phyloP scores from a whole-genome alignment of 2,113 vertebrate genomes.

The Spea bombifrons region DNA sequence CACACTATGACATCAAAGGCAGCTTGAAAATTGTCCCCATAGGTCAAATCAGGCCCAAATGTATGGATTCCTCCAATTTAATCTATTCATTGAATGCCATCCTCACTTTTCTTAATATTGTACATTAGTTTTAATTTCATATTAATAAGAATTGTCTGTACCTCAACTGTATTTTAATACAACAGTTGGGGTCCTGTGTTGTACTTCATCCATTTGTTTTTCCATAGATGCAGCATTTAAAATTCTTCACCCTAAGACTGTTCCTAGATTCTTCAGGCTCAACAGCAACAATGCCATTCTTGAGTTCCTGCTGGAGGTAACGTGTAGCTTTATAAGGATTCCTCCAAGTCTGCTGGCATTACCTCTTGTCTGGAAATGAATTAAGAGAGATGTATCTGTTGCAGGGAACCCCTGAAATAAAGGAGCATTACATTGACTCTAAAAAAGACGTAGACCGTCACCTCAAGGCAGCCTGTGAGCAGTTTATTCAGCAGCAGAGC shows the following conservation, averaged over 20 bases:
- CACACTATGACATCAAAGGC: too few species aligned
- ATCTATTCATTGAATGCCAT: too few species aligned
- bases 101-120: too few species aligned
- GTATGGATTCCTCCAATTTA: too few species aligned
- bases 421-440: constrained; percentile 97
- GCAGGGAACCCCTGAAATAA: constrained; percentile 96
- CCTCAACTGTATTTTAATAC: too few species aligned
- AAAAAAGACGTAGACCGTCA: constrained; percentile 97
- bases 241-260: constrained; percentile 92
- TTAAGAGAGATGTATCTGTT: constrained; percentile 35
- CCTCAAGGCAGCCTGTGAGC: constrained; percentile 92
- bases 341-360: too few species aligned
- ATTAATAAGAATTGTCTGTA: too few species aligned
- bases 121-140: too few species aligned
- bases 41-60: too few species aligned
- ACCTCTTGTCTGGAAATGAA: neutral
- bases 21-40: too few species aligned
- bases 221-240: constrained; percentile 96
- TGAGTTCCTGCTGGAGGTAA: constrained; percentile 96
- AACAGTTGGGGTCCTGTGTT: neutral
- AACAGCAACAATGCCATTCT: constrained; percentile 98
- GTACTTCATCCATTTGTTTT: constrained; percentile 22
- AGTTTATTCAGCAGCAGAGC: constrained; percentile 97
- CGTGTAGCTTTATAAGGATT: neutral
- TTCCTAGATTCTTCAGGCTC: constrained; percentile 90